Base-by-base conservation (phyloP, 2,797 vertebrate species). In the Eulemur rubriventer region DNA sequence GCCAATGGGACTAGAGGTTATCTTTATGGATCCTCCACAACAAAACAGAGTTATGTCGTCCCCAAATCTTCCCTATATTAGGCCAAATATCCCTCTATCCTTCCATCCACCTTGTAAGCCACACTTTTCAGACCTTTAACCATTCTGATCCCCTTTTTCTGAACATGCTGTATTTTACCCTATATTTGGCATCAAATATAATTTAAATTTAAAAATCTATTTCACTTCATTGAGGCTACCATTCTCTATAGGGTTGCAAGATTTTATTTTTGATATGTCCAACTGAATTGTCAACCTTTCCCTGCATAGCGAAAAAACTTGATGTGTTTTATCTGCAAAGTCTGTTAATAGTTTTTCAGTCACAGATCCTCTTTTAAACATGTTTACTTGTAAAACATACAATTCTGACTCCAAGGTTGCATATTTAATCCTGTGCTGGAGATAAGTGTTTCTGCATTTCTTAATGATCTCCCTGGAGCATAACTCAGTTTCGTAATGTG, bases 361-460 rank as follows among this genome's bases (percentile, higher is more conserved):
- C 46, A 55, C 81, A 86, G 24, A 57, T 94, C 95, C 96, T 82
- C 81, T 92, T 95, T 88, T 55, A 94, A 94, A 82, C n/a, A 80
- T 26, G n/a, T 88, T 94, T 85, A 63, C 65, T 94, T 95, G 17
- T 83, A 89, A 96, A 97, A 91, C 35, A 89, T 50, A 83, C 38
- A 65, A 30, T 95, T 91, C 79, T 95, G 70, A 91, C 57, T 94
- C 38, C 38, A 73, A 84, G 59, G 22, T 50, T 83, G 59, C 46
- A 18, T 91, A 76, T 93, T 94, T 93, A 43, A 97, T 93, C 48
- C 11, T 43, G 33, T 73, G 57, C 57, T 84, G 24, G 82, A 92
- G 59, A 67, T 46, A 85, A 96, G n/a, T 76, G 14, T 88, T 63
- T 85, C 85, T 92, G 33, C 59, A 55, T 91, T 85, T 55, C 81